Percentiles rank a stretch among this genome's conserved stretches.
Conservation (phyloP, 2,797 vertebrate species). For the Ambastaia sidthimunki region DNA sequence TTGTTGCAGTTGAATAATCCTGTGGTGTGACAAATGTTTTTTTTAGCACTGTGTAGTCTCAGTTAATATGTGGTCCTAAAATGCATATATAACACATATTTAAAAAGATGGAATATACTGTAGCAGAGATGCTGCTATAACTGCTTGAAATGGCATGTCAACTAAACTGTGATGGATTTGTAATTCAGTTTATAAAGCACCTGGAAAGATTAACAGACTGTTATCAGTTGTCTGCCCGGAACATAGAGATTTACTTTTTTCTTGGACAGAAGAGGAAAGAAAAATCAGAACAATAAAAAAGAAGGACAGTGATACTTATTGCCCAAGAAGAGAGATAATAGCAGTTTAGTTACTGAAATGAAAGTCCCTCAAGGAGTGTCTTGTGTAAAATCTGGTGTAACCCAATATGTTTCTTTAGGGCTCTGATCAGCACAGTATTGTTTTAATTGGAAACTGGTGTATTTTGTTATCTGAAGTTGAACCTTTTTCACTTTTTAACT, state of each 20-base stretch:
- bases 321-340: conserved; percentile 27
- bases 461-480: conserved; percentile 16
- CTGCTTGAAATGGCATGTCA: no score
- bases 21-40: no score
- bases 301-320: conserved; percentile 20
- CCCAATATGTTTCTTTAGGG: conserved; percentile 12
- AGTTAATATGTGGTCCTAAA: no score
- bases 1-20: no score
- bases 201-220: no score
- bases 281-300: background rate
- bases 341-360: conserved; percentile 34
- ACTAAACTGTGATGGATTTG: no score
- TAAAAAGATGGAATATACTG: no score
- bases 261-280: background rate
- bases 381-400: conserved; percentile 23
- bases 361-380: conserved; percentile 21
- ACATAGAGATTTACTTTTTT: no score
- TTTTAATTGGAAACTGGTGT: conserved; percentile 31
- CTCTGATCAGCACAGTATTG: conserved; percentile 16
- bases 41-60: no score
- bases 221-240: background rate
- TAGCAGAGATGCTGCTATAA: no score
- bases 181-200: no score
- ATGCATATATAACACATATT: no score
- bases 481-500: conserved; percentile 24